Evolutionary conservation across 2,888 invertebrate genomes (phyloP).

Genomic region (Clanis bilineata): DNA sequence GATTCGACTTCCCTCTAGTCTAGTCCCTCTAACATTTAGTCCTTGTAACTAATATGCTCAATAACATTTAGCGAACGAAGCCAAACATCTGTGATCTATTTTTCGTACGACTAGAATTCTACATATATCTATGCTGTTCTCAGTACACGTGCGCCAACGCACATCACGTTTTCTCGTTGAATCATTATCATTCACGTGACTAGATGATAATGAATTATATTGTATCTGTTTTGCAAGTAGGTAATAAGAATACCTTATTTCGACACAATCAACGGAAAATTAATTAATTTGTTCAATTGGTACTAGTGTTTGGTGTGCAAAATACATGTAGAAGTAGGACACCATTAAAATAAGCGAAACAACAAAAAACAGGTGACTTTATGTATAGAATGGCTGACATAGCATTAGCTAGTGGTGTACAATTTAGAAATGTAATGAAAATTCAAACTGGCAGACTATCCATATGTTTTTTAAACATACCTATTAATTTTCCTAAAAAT

Average conservation of each 20-base stretch:
- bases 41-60: too few relatives aligned
- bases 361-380: too few relatives aligned
- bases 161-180: constrained; percentile 1
- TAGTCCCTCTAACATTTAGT: too few relatives aligned
- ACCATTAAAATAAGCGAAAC: too few relatives aligned
- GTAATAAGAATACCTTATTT: not conserved
- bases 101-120: not conserved
- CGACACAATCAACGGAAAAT: not conserved
- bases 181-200: constrained; percentile 11
- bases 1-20: too few relatives aligned
- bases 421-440: too few relatives aligned
- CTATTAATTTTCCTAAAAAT: too few relatives aligned
- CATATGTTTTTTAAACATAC: too few relatives aligned
- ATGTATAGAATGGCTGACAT: too few relatives aligned
- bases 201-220: constrained; percentile 3
- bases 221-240: constrained; percentile 15
- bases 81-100: not conserved
- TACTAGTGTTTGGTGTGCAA: not conserved
- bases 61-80: not conserved
- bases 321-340: not conserved
- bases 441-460: too few relatives aligned
- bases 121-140: not conserved
- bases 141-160: not conserved
- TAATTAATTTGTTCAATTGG: not conserved
- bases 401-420: too few relatives aligned